A percentile compares a stretch with the other conserved stretches of the same genome.
Conservation (phyloP, 2,113 vertebrate genomes). For the Zapus hudsonius region DNA sequence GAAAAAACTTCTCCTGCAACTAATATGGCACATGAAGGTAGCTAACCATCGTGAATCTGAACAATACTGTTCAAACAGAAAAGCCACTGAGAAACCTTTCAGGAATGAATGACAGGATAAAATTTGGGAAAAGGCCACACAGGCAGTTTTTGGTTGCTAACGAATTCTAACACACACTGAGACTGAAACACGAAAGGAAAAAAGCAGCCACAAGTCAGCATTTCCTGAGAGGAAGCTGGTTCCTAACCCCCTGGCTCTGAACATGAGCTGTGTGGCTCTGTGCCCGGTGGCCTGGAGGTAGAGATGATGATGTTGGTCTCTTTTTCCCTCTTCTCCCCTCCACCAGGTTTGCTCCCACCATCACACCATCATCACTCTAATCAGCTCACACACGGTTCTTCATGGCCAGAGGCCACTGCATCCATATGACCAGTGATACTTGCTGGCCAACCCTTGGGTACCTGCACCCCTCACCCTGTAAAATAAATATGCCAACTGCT, state of each 20-base stretch:
- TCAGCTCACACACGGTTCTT: background rate
- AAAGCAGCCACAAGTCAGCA: background rate
- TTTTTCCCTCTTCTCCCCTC: background rate
- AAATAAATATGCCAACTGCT: rapidly evolving
- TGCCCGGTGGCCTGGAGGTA: background rate
- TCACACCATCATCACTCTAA: background rate
- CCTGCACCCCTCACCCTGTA: background rate
- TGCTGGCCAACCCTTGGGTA: background rate
- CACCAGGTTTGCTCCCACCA: too few species aligned
- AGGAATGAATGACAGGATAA: background rate
- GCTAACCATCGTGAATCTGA: background rate
- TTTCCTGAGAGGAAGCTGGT: background rate
- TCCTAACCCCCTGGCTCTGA: background rate
- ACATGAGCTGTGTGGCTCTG: background rate
- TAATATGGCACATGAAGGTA: background rate
- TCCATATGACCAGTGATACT: background rate
- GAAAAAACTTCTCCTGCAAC: background rate
- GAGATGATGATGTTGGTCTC: background rate
- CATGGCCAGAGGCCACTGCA: background rate
- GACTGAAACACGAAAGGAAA: background rate
- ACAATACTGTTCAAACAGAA: background rate
- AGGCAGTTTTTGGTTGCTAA: background rate
- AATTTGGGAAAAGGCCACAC: background rate
- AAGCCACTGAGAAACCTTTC: background rate
- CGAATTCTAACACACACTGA: background rate